phyloP scores from a whole-genome alignment of 2,888 invertebrate species.

The Crioceris asparagi region DNA sequence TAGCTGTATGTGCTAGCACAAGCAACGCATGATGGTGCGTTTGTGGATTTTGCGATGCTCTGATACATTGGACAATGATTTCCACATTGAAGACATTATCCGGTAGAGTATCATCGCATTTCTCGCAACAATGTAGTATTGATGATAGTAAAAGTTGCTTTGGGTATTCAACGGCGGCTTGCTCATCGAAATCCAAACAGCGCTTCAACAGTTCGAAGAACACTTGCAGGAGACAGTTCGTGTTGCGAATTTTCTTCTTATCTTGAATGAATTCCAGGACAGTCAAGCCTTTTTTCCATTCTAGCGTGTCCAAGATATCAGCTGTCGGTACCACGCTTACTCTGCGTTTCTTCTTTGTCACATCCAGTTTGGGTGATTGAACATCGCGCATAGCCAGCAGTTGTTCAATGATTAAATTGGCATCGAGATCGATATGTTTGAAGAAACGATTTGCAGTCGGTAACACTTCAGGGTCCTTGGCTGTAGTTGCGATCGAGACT shows the following conservation, averaged over 20 bases:
- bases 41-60: constrained; percentile 86
- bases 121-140: constrained; percentile 60
- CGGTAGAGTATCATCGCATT: constrained; percentile 45
- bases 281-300: constrained; percentile 72
- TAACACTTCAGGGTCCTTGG: constrained; percentile 49
- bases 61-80: constrained; percentile 75
- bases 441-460: constrained; percentile 52
- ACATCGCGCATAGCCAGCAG: constrained; percentile 50
- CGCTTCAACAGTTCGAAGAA: constrained; percentile 70
- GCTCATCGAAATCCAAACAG: constrained; percentile 72
- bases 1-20: constrained; percentile 68
- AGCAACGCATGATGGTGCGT: constrained; percentile 90
- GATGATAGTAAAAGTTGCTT: constrained; percentile 77
- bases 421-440: constrained; percentile 55
- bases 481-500: constrained; percentile 44
- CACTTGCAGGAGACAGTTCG: constrained; percentile 55
- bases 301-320: constrained; percentile 51
- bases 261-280: constrained; percentile 76
- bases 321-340: constrained; percentile 42
- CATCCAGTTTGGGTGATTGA: constrained; percentile 36
- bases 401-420: constrained; percentile 47
- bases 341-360: constrained; percentile 37
- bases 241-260: constrained; percentile 61
- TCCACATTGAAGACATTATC: constrained; percentile 54
- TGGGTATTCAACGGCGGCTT: constrained; percentile 73